Evolutionary conservation across 1,140 invertebrate species (phyloP).

Genomic region (Pristionchus pacificus): DNA sequence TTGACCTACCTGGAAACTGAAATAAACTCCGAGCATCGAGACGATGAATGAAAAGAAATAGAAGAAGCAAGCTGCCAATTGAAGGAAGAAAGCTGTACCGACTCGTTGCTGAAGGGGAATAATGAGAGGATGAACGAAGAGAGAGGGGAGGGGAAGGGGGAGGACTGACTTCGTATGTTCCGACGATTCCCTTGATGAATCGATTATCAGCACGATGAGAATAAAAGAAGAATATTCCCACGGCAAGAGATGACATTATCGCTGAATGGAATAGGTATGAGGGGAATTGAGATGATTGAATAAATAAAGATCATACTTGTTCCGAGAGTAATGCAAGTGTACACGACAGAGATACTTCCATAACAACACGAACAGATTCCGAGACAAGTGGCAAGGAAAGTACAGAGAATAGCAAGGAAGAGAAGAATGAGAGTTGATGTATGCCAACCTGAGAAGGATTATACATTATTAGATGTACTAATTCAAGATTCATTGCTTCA

Average conservation of each 20-base stretch:
- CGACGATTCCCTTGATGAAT: conserved; percentile 57
- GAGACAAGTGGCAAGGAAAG: conserved; percentile 48
- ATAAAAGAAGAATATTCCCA: conserved; percentile 56
- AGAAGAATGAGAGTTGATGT: conserved; percentile 54
- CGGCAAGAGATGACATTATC: conserved; percentile 52
- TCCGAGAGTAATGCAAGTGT: conserved; percentile 47
- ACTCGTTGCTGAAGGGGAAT: conserved; percentile 52
- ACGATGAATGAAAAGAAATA: conserved; percentile 57
- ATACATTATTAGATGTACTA: too few relatives aligned
- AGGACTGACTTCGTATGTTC: conserved; percentile 50
- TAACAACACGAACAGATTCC: conserved; percentile 55
- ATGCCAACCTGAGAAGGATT: conserved; percentile 50
- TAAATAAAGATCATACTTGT: conserved; percentile 40
- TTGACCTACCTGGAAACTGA: conserved; percentile 35
- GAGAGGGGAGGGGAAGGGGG: neutral
- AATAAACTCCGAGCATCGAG: conserved; percentile 52
- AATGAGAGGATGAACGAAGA: neutral
- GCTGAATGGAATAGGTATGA: too few relatives aligned
- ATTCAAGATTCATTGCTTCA: too few relatives aligned
- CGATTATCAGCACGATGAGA: conserved; percentile 56
- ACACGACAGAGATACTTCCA: conserved; percentile 47
- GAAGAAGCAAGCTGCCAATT: conserved; percentile 54
- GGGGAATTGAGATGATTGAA: neutral
- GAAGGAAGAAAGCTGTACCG: conserved; percentile 52
- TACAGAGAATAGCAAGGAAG: conserved; percentile 46